Evolutionary conservation across 2,113 vertebrate genomes (phyloP), one percentile per base, ranked within the genome.

Genomic region (Onychorhynchus coronatus): DNA sequence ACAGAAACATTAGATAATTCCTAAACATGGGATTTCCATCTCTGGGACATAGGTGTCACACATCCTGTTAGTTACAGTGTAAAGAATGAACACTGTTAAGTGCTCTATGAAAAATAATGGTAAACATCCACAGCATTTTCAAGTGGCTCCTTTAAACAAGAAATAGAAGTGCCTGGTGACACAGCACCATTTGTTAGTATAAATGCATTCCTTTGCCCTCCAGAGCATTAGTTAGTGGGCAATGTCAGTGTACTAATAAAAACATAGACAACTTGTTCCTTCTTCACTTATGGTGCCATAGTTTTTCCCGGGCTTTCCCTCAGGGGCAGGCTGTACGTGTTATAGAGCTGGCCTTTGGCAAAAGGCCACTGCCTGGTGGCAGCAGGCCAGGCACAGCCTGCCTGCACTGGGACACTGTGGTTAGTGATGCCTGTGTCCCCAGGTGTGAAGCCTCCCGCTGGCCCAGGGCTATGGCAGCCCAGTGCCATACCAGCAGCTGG

Each of bases 371-470:
- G 31, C 28, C 31, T n/a, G 42, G 22, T 67, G 65, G 28, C 33
- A 53, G 52, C 9, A 39, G 77, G 79, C 66, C 79, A 33, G 68
- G 81, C 65, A 42, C 61, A 63, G 75, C 65, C 58, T 41, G 78
- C 59, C 70, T 25, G 49, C 68, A 31, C 14, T 27, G 9, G 63
- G 39, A 37, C 46, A 10, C 39, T 4, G 52, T 3, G 11, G 59
- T 12, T 39, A 72, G 78, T 62, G 49, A 67, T 4, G 18, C 44
- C 66, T 22, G 3, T 8, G 28, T 30, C 47, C 44, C 23, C 2
- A 3, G 22, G 33, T 1, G 2, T 1, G 28, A 70, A 58, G 52
- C 33, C 53, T 46, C 12, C 23, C 0, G 1, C 20, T 53, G 6
- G 31, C 14, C 20, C 1, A 4, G 37, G 49, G 28, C 59, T 75